Evolutionary conservation across 2,888 invertebrate genomes (phyloP).

Genomic region (Dolichopus griseipennis): DNA sequence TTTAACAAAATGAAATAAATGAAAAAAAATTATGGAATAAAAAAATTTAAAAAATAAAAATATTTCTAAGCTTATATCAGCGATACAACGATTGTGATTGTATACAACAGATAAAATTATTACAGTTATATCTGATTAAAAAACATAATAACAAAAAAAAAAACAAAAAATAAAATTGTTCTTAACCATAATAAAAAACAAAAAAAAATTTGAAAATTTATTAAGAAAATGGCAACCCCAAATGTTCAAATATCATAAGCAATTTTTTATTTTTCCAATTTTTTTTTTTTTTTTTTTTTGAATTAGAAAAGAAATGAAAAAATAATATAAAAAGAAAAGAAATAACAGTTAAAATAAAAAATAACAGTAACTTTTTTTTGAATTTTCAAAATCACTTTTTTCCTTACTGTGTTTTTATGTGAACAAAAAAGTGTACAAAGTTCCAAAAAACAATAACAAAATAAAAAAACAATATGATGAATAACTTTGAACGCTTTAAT

Average conservation of each 20-base stretch:
- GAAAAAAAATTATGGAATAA: not conserved
- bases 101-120: not conserved
- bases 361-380: conserved; percentile 4
- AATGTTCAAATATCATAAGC: not conserved
- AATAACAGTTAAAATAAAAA: not conserved
- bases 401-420: not conserved
- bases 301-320: not conserved
- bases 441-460: not conserved
- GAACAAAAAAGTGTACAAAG: no score
- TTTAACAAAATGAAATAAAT: not conserved
- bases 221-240: conserved; percentile 6
- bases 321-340: not conserved
- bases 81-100: no score
- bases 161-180: not conserved
- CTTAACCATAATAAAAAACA: not conserved
- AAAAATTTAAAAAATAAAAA: not conserved
- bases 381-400: not conserved
- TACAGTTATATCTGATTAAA: conserved; percentile 4
- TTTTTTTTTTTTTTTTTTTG: not conserved
- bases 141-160: not conserved
- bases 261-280: no score
- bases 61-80: not conserved
- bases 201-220: not conserved
- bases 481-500: not conserved
- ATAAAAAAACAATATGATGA: not conserved